A percentile compares a stretch with the other conserved stretches of the same genome.
Evolutionary conservation across 2,888 invertebrate species (phyloP).

Genomic region (Meteorus cinctellus): DNA sequence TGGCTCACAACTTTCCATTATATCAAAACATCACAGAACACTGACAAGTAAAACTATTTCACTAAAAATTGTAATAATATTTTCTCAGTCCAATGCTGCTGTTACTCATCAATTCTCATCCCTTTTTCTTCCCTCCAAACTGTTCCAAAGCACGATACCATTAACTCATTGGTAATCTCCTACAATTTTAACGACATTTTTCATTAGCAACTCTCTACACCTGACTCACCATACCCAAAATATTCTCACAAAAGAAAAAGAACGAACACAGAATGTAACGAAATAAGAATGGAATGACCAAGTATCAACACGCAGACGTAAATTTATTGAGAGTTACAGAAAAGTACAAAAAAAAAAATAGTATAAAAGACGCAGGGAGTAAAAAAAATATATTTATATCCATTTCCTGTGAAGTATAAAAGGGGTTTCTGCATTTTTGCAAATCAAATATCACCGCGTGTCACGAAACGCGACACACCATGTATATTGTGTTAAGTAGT

Average conservation of each 20-base stretch:
- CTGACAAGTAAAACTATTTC: no score
- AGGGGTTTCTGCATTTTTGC: constrained; percentile 30
- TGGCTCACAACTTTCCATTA: no score
- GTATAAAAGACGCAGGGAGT: background rate
- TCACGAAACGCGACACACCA: constrained; percentile 37
- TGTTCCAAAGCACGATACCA: constrained; percentile 23
- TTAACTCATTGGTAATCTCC: constrained; percentile 12
- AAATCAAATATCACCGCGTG: constrained; percentile 45
- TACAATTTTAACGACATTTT: constrained; percentile 23
- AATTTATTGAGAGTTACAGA: constrained; percentile 43
- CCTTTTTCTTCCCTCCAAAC: background rate
- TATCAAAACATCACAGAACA: no score
- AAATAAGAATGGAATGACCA: constrained; percentile 16
- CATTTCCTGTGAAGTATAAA: background rate
- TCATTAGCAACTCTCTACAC: constrained; percentile 12
- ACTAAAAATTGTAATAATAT: background rate
- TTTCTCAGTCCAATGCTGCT: background rate
- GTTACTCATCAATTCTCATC: background rate
- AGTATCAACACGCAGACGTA: constrained; percentile 31
- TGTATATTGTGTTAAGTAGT: background rate
- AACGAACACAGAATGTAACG: constrained; percentile 23
- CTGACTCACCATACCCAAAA: background rate
- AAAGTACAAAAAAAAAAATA: background rate
- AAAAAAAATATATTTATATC: constrained; percentile 1
- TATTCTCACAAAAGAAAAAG: background rate